Conservation (phyloP, 2,113 vertebrate species). For the Vulpes lagopus region DNA sequence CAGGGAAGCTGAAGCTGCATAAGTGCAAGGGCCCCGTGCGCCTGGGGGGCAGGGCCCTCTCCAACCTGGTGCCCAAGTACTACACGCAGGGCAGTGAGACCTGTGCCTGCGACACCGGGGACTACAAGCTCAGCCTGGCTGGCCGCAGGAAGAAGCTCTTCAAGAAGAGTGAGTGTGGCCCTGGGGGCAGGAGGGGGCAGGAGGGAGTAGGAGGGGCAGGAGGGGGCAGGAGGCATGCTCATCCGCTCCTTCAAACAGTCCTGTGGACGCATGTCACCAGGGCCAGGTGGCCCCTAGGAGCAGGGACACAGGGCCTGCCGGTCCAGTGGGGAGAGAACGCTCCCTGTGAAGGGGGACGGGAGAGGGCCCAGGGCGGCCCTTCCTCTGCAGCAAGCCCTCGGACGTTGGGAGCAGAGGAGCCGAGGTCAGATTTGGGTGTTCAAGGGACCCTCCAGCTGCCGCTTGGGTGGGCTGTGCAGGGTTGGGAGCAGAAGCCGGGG, state of each 20-base stretch:
- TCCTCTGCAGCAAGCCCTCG: not conserved
- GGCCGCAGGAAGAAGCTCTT: constrained; percentile 91
- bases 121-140: constrained; percentile 85
- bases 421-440: not conserved
- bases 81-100: constrained; percentile 80
- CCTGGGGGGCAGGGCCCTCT: constrained; percentile 86
- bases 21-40: constrained; percentile 93
- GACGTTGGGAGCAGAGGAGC: not conserved
- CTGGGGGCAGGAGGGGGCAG: accelerated
- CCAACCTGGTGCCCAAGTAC: constrained; percentile 89
- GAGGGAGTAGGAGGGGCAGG: no score
- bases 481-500: not conserved
- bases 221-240: no score
- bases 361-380: accelerated
- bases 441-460: not conserved
- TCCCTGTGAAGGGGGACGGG: not conserved
- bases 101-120: constrained; percentile 89
- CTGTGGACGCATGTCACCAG: accelerated
- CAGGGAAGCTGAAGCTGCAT: constrained; percentile 95
- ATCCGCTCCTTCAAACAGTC: not conserved
- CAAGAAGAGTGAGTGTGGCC: constrained; percentile 91
- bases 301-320: not conserved
- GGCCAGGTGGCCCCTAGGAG: not conserved
- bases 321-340: accelerated
- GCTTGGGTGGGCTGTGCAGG: accelerated